These are phyloP conservation scores for Pachypanchax playfairii DNA, from an alignment of 2,113 vertebrate species.

Conservation along the genomic window DNA sequence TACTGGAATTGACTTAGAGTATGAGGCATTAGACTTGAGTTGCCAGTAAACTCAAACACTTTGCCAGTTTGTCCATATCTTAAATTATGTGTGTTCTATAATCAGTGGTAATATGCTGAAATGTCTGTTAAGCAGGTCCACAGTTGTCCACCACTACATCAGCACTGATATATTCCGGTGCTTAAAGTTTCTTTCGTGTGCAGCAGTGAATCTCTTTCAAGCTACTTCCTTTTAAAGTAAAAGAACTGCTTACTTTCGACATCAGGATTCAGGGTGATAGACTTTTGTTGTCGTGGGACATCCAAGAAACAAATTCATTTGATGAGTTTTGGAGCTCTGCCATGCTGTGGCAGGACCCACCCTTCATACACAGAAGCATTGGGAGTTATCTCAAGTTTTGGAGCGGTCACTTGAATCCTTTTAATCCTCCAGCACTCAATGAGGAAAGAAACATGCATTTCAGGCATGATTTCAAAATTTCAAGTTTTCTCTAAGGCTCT, in stretches of 20 bases:
- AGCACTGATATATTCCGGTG: background rate
- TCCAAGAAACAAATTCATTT: constrained; percentile 18
- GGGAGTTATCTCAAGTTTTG: constrained; percentile 17
- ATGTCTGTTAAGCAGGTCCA: constrained; percentile 1
- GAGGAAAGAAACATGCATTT: constrained; percentile 18
- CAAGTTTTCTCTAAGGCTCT: constrained; percentile 18
- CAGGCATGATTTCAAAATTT: constrained; percentile 12
- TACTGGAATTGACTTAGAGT: background rate
- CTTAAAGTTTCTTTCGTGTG: background rate
- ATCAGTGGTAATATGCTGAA: background rate
- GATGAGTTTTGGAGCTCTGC: constrained; percentile 1
- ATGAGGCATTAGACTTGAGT: background rate
- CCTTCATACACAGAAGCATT: constrained; percentile 30
- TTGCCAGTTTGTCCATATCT: constrained; percentile 13
- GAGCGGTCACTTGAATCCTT: constrained; percentile 22
- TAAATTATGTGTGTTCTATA: background rate
- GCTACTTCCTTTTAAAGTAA: constrained; percentile 5
- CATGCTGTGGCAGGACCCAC: constrained; percentile 3
- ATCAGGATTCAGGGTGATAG: constrained; percentile 22
- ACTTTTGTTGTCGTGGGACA: constrained; percentile 21
- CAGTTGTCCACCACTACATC: constrained; percentile 1
- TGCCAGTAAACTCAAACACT: background rate
- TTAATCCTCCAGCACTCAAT: constrained; percentile 20
- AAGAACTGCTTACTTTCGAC: constrained; percentile 8
- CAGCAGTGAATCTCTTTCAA: constrained; percentile 13